Base-by-base conservation (phyloP, 2,113 vertebrate genomes). In the Cryptomyrus ogoouensis region DNA sequence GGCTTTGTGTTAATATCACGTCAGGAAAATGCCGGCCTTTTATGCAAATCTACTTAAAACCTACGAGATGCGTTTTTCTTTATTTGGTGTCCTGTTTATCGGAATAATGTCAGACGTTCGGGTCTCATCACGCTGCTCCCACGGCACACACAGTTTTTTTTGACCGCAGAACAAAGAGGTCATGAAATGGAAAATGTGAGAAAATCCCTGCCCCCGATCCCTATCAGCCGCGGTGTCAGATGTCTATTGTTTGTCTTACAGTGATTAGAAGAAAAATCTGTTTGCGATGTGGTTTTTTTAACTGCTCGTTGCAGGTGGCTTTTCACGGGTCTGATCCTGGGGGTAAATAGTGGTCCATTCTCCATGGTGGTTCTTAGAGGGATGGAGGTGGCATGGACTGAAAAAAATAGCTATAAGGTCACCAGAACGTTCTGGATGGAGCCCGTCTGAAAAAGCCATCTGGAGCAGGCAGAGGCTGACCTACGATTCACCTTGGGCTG, bases 261-360 rank as follows among this genome's bases (percentile, higher is more conserved):
- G 58, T 74, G n/a, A 74, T 74, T 89, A 12, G 44, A 74, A 49
- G 24, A 74, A 27, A 89, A 87, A 53, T 46, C 83, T 80, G 83
- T 74, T 74, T 47, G 70, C n/a, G n/a, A 47, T 19, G 12, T 27
- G 88, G 42, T 74, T 46, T 47, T 56, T 39, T 35, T 27, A 49
- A 49, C 46, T 74, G 88, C 80, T 15, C 3, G 1, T 35, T 19
- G 50, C 49, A 53, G 49, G 49, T 39, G 19, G 85, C 24, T 24
- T 52, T 12, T 12, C 27, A 31, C 2, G n/a, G 49, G 15, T 17
- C 39, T 49, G 49, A 52, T 27, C n/a, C 1, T 39, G 15, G 85
- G 24, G 13, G n/a, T 87, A 87, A 87, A 87, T 87, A 87, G 49
- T 52, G 49, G 85, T 53, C 4, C 5, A 0, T 50, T 53, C 49